A percentile compares a stretch with the other conserved stretches of the same genome.
Evolutionary conservation across 37 sponge, comb jelly and placozoan species (phyloP).

Genomic region (Haliclona indistincta): DNA sequence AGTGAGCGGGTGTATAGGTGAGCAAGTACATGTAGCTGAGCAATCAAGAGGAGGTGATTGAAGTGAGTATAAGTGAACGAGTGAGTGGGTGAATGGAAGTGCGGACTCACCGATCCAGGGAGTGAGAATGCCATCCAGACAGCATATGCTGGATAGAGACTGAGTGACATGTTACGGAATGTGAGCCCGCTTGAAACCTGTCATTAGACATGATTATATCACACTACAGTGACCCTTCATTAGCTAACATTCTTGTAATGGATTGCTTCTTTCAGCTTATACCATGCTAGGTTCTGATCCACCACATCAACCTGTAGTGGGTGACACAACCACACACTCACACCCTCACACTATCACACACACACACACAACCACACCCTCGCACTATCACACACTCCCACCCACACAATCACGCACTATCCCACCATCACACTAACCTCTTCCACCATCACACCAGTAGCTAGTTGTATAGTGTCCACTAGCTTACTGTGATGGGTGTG

Average conservation of each 20-base stretch:
- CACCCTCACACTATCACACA: slow-evolving; percentile 27
- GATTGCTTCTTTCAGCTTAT: too few relatives aligned
- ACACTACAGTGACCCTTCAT: too few relatives aligned
- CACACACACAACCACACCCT: neutral
- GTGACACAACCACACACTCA: slow-evolving; percentile 37
- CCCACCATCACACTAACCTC: neutral
- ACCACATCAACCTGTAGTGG: slow-evolving; percentile 27
- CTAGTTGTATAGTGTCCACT: too few relatives aligned
- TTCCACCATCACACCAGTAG: too few relatives aligned
- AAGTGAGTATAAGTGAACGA: slow-evolving; percentile 5
- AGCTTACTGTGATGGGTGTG: too few relatives aligned
- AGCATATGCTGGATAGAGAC: slow-evolving; percentile 47
- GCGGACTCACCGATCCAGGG: neutral
- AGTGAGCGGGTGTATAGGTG: neutral
- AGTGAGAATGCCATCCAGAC: slow-evolving; percentile 66
- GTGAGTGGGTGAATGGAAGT: neutral
- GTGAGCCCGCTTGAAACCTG: too few relatives aligned
- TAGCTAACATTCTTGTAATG: too few relatives aligned
- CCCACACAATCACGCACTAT: neutral
- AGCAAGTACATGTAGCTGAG: neutral
- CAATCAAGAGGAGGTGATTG: neutral
- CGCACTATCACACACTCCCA: neutral
- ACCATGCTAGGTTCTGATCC: slow-evolving; percentile 9
- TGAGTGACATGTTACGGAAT: slow-evolving; percentile 11
- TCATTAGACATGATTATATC: too few relatives aligned